These are phyloP conservation scores for Apotomis turbidana DNA, from an alignment of 2,888 invertebrate genomes.

Conservation along the genomic window DNA sequence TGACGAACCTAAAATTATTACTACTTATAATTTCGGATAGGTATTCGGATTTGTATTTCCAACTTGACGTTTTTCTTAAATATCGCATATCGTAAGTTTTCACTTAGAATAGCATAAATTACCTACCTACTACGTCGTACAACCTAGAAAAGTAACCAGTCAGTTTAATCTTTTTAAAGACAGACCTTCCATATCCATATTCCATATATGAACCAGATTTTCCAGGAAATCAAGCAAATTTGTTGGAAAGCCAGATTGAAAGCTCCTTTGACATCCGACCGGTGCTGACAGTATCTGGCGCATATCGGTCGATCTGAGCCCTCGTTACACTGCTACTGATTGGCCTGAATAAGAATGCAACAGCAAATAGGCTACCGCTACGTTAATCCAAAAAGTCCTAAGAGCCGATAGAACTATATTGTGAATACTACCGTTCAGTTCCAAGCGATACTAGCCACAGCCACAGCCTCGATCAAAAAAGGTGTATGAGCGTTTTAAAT, in stretches of 20 bases:
- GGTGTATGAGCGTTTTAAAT: not conserved
- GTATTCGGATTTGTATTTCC: no score
- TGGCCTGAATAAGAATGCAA: slow-evolving; percentile 41
- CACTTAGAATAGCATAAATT: no score
- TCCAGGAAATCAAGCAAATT: slow-evolving; percentile 21
- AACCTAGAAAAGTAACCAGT: not conserved
- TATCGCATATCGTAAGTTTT: no score
- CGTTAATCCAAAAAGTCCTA: slow-evolving; percentile 26
- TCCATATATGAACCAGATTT: slow-evolving; percentile 12
- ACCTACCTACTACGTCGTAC: no score
- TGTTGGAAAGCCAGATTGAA: slow-evolving; percentile 10
- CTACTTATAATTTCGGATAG: no score
- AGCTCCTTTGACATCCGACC: slow-evolving; percentile 24
- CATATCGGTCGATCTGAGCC: slow-evolving; percentile 23
- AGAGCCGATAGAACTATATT: not conserved
- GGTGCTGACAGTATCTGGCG: slow-evolving; percentile 21
- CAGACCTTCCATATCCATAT: slow-evolving; percentile 14
- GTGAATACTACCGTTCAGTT: not conserved
- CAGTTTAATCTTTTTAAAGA: not conserved
- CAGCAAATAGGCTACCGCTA: slow-evolving; percentile 38
- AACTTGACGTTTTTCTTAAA: no score
- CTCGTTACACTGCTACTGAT: slow-evolving; percentile 35
- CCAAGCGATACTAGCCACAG: no score
- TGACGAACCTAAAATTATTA: no score
- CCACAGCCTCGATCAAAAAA: not conserved